A percentile compares a stretch with the other conserved stretches of the same genome.
Conservation (phyloP, 2,113 vertebrate genomes). For the Tautogolabrus adspersus region DNA sequence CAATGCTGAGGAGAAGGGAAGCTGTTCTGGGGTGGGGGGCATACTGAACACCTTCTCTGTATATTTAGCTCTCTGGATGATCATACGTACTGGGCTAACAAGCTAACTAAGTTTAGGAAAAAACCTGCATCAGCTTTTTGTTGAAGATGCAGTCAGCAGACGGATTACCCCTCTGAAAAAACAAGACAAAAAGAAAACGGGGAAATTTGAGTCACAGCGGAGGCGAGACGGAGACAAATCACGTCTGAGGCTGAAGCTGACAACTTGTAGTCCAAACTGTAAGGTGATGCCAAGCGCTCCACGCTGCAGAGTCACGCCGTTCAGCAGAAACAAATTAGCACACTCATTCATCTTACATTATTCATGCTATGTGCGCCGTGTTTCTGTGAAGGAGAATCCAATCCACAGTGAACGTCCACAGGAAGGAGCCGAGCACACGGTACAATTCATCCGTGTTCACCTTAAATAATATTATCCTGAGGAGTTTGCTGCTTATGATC, state of each 20-base stretch:
- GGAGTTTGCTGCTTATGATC: no score
- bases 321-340: conserved; percentile 10
- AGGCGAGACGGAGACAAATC: background rate
- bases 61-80: no score
- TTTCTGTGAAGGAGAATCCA: conserved; percentile 1
- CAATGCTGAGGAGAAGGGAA: no score
- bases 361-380: background rate
- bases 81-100: no score
- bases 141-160: no score
- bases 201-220: background rate
- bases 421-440: no score
- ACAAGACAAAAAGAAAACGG: background rate
- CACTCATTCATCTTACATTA: background rate
- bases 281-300: background rate
- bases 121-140: no score
- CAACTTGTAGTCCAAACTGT: conserved; percentile 8
- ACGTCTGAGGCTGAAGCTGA: background rate
- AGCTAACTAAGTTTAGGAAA: no score
- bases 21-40: no score
- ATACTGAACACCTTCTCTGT: no score
- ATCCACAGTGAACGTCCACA: conserved; percentile 4
- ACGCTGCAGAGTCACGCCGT: background rate
- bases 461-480: no score
- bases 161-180: background rate
- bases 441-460: no score